A percentile compares a stretch with the other conserved stretches of the same genome.
Conservation (phyloP, 2,888 invertebrate genomes). For the Andrena trimmerana region DNA sequence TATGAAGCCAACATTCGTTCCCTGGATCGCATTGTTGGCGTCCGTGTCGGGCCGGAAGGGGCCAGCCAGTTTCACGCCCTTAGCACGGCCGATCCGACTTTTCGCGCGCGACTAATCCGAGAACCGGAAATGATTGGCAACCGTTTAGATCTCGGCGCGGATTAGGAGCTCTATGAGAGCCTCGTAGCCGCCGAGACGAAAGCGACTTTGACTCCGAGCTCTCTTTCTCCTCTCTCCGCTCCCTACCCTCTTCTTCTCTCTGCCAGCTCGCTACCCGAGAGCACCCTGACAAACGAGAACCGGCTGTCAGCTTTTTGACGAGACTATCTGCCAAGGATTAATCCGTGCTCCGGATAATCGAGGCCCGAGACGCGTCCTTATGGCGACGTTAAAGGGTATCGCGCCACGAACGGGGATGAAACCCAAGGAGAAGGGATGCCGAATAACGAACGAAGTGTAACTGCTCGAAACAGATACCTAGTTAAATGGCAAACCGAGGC, state of each 20-base stretch:
- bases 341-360: conserved; percentile 67
- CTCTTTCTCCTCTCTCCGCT: conserved; percentile 11
- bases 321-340: conserved; percentile 78
- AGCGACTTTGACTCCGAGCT: conserved; percentile 39
- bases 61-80: conserved; percentile 74
- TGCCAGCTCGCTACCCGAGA: neutral
- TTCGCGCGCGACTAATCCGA: conserved; percentile 82
- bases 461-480: too few species aligned
- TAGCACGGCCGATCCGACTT: conserved; percentile 65
- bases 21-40: conserved; percentile 59
- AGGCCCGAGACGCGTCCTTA: neutral
- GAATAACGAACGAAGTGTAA: too few species aligned
- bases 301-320: conserved; percentile 81
- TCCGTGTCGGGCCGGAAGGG: conserved; percentile 38
- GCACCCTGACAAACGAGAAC: conserved; percentile 59
- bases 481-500: too few species aligned
- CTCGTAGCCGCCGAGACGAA: conserved; percentile 58
- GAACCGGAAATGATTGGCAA: conserved; percentile 85
- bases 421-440: too few species aligned
- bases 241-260: neutral
- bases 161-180: conserved; percentile 66
- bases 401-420: conserved; percentile 1
- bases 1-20: conserved; percentile 75
- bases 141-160: conserved; percentile 83
- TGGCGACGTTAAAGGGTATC: conserved; percentile 35